A percentile compares a stretch with the other conserved stretches of the same genome.
Conservation (phyloP, 2,797 vertebrate species). For the Salarias fasciatus region DNA sequence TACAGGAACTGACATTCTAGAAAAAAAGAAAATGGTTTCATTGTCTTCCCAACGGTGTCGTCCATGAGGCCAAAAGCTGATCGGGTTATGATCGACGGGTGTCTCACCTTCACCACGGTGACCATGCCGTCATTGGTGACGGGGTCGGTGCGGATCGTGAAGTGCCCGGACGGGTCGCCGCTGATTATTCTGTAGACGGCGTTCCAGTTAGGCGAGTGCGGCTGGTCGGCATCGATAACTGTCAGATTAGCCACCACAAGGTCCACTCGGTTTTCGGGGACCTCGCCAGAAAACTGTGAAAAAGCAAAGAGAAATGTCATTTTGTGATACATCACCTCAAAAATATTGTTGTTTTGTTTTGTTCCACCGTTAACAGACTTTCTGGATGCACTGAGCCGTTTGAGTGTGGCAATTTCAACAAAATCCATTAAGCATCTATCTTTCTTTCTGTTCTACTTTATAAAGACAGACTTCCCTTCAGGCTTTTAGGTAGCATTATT, state of each 20-base stretch:
- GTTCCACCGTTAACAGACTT: constrained; percentile 4
- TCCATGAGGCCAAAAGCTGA: neutral
- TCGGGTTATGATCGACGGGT: neutral
- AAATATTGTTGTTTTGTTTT: constrained; percentile 10
- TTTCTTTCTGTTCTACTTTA: constrained; percentile 31
- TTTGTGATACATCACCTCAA: constrained; percentile 1
- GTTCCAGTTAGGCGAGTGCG: constrained; percentile 94
- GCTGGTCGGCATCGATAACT: constrained; percentile 92
- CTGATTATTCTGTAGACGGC: constrained; percentile 94
- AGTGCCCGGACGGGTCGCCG: constrained; percentile 90
- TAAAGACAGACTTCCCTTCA: constrained; percentile 25
- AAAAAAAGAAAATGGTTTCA: constrained; percentile 18
- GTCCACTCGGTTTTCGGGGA: constrained; percentile 92
- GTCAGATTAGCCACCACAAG: constrained; percentile 91
- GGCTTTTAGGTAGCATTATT: constrained; percentile 46
- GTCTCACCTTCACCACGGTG: constrained; percentile 91
- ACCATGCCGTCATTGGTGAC: constrained; percentile 93
- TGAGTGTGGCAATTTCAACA: constrained; percentile 34
- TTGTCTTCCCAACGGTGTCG: constrained; percentile 7
- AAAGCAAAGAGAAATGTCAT: constrained; percentile 21
- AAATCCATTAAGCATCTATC: constrained; percentile 29
- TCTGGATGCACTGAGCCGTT: constrained; percentile 5
- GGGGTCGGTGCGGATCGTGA: constrained; percentile 91
- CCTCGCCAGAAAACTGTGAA: constrained; percentile 89
- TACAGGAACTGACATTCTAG: constrained; percentile 20